Base-by-base conservation (phyloP, 2,888 invertebrate genomes). In the Digitonthophagus gazella region DNA sequence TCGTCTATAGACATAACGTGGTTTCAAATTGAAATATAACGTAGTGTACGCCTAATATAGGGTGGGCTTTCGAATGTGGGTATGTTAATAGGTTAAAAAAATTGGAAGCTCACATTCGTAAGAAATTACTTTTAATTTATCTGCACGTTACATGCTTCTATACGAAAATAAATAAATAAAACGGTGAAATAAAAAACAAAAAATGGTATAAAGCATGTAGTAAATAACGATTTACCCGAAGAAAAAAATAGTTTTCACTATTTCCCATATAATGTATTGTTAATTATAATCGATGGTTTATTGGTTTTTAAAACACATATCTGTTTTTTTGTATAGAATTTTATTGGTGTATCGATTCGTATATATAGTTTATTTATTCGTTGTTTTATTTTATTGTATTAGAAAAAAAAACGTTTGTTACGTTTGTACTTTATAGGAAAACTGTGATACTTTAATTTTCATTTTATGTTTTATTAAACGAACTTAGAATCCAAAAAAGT, bases 401-500 rank as follows among this genome's bases (percentile, higher is more conserved):
- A 6, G 22, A 22, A 22, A n/a, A n/a, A n/a, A n/a, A n/a, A 6
- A 22, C 6, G 22, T 22, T 22, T 44, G 28, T 44, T 44, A 44
- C 28, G 65, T 67, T 66, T 69, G 67, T 69, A 67, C 65, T 64
- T 67, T 78, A 80, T 78, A 78, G 77, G 74, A 71, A 71, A 77
- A 80, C 80, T 81, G 80, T 81, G 81, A 81, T 81, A 81, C 79
- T 74, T 76, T 76, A 74, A 77, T 80, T 79, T 80, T 75, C 78
- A 73, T 73, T 73, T 74, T 71, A 65, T 70, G 65, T 70, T 70
- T 58, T 67, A 70, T 67, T 64, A 57, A 65, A 65, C 28, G 28
- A 44, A 8, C 28, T 44, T 44, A 44, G 28, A 44, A 44, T 44
- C 28, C 28, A 44, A 44, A n/a, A n/a, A n/a, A n/a, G n/a, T 44